Percentiles rank a stretch among this genome's conserved stretches.
Conservation (phyloP, 2,113 vertebrate species). For the Leptocoma aspasia region DNA sequence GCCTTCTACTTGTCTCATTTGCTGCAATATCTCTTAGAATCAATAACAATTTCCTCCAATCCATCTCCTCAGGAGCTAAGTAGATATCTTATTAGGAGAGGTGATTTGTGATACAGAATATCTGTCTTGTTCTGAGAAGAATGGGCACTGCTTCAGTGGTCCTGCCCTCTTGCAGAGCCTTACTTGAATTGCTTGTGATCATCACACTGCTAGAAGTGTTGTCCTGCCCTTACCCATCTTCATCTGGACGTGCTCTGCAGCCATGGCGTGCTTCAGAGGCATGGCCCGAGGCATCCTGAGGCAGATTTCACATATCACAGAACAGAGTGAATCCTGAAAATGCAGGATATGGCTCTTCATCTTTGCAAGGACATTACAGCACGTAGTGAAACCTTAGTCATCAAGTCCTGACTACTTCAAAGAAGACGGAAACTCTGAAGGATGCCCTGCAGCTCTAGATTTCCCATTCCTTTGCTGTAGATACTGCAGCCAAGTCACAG, state of each 20-base stretch:
- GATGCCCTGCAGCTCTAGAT: background rate
- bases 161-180: background rate
- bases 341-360: background rate
- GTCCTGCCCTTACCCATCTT: background rate
- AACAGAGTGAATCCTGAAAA: background rate
- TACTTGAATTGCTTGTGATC: background rate
- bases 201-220: background rate
- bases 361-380: background rate
- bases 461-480: background rate
- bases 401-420: background rate
- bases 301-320: background rate
- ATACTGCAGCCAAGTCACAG: background rate
- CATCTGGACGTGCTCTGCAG: background rate
- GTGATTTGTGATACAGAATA: background rate
- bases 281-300: fast-evolving
- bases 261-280: background rate
- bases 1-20: background rate
- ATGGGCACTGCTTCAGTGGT: background rate
- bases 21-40: background rate
- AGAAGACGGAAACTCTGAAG: background rate
- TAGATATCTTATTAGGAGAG: background rate
- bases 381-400: fast-evolving
- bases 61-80: background rate
- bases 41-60: background rate
- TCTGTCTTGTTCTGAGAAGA: background rate